Conservation (phyloP, 2,113 vertebrate species). For the Podilymbus podiceps region DNA sequence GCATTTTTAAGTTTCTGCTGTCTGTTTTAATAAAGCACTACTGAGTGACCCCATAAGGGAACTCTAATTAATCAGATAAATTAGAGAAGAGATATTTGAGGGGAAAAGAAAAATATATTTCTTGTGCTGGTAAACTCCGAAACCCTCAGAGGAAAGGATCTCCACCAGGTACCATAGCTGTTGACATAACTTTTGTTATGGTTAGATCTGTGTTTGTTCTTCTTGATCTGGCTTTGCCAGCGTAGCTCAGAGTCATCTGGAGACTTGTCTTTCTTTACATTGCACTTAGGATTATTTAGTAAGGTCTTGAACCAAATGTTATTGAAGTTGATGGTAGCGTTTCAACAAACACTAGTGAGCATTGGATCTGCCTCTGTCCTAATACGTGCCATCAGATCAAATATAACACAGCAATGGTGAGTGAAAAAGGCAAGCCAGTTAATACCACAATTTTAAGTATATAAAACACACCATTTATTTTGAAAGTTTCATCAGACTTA, state of each 20-base stretch:
- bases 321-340: neutral
- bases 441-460: neutral
- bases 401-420: neutral
- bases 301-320: neutral
- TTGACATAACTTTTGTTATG: neutral
- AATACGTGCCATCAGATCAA: neutral
- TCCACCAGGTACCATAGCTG: neutral
- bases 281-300: neutral
- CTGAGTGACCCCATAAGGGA: neutral
- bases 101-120: neutral
- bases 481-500: neutral
- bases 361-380: neutral
- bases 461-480: neutral
- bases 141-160: neutral
- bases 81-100: neutral
- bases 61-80: neutral
- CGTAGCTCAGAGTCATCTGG: neutral
- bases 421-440: neutral
- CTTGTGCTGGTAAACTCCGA: neutral
- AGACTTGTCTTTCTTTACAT: neutral
- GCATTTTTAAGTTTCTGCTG: neutral
- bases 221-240: neutral
- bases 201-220: neutral
- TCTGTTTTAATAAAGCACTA: neutral
- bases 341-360: neutral